These are phyloP conservation scores for Cuculus canorus DNA, from an alignment of 2,797 vertebrate genomes.

Conservation along the genomic window DNA sequence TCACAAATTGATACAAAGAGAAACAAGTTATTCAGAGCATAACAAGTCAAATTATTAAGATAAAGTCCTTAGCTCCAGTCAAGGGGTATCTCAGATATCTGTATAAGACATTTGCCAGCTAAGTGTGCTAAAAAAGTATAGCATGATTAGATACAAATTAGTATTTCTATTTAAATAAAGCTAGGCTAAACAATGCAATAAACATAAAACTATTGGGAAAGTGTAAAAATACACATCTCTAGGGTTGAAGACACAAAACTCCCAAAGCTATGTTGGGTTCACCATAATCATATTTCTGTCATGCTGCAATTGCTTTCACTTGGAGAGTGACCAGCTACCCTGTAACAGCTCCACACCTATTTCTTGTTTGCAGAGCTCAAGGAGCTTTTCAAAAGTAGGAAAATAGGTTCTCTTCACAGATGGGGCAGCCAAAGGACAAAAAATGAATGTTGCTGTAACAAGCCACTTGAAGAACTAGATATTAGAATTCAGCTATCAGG, in stretches of 20 bases:
- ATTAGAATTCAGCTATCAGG: neutral
- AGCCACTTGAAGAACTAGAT: neutral
- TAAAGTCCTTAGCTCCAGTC: neutral
- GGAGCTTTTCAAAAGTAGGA: neutral
- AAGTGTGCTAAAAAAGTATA: neutral
- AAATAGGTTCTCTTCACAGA: neutral
- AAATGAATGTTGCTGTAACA: neutral
- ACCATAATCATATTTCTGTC: neutral
- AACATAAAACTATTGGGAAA: neutral
- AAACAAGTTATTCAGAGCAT: neutral
- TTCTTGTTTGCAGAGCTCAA: neutral
- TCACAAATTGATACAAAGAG: neutral
- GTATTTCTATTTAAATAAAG: neutral
- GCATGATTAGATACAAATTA: neutral
- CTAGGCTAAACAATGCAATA: neutral
- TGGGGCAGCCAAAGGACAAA: neutral
- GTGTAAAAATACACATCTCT: neutral
- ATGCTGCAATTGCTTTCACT: neutral
- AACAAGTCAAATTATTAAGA: neutral
- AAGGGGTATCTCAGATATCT: accelerated
- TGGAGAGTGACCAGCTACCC: neutral
- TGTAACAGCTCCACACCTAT: neutral
- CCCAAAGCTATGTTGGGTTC: neutral
- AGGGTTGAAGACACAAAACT: neutral
- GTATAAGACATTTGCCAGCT: neutral